A percentile compares a stretch with the other conserved stretches of the same genome.
These are phyloP conservation scores for Lasioglossum baleicum DNA, from an alignment of 1,140 invertebrate species.

Conservation along the genomic window DNA sequence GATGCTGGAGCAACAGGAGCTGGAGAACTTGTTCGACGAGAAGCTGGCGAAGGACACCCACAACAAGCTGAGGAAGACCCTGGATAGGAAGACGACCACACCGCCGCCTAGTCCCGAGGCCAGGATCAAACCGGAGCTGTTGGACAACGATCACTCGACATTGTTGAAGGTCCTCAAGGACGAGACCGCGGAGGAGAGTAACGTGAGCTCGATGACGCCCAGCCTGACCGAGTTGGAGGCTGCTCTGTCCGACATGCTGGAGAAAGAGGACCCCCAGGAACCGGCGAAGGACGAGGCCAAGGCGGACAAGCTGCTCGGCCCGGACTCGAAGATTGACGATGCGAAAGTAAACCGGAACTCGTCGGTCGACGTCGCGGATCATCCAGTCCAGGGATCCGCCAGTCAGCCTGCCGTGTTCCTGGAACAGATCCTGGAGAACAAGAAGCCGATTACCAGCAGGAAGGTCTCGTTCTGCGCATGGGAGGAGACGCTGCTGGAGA, in stretches of 20 bases:
- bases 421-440: slow-evolving; percentile 26
- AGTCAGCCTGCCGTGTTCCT: slow-evolving; percentile 17
- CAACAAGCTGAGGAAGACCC: slow-evolving; percentile 48
- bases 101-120: slow-evolving; percentile 72
- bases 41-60: slow-evolving; percentile 56
- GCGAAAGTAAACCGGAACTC: background rate
- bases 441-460: slow-evolving; percentile 16
- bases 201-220: slow-evolving; percentile 76
- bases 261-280: slow-evolving; percentile 67
- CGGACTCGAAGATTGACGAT: slow-evolving; percentile 16
- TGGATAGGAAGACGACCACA: slow-evolving; percentile 54
- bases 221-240: slow-evolving; percentile 76
- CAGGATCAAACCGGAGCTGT: slow-evolving; percentile 62
- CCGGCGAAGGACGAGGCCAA: slow-evolving; percentile 12
- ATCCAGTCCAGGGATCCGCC: background rate
- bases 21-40: slow-evolving; percentile 64
- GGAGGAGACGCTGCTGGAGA: slow-evolving; percentile 45
- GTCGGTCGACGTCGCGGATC: background rate
- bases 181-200: slow-evolving; percentile 65
- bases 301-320: slow-evolving; percentile 47
- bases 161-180: slow-evolving; percentile 69
- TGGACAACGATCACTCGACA: slow-evolving; percentile 64
- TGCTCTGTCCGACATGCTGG: slow-evolving; percentile 76
- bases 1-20: slow-evolving; percentile 68
- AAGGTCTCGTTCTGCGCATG: slow-evolving; percentile 59